phyloP scores from a whole-genome alignment of 64 coral and sea anemone species.

The Stichodactyla helianthus region DNA sequence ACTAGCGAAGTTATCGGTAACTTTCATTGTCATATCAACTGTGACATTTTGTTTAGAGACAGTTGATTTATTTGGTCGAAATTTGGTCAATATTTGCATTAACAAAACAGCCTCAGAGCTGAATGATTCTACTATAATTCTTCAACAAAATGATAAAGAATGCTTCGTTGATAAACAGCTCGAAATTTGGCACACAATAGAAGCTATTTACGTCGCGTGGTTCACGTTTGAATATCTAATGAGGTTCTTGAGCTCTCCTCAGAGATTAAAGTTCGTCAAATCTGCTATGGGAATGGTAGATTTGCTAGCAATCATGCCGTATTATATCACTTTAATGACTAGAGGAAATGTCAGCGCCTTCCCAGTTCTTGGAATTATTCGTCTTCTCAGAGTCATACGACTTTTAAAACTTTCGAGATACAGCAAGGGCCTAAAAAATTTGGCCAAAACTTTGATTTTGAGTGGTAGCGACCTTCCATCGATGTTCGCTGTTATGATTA shows the following conservation, averaged over 20 bases:
- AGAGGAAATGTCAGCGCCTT: slow-evolving; percentile 39
- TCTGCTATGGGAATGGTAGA: slow-evolving; percentile 77
- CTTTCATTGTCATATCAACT: slow-evolving; percentile 71
- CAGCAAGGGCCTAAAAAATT: slow-evolving; percentile 60
- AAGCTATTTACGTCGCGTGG: slow-evolving; percentile 74
- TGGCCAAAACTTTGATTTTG: slow-evolving; percentile 62
- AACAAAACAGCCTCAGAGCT: not conserved
- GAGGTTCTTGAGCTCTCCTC: slow-evolving; percentile 57
- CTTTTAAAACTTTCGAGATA: slow-evolving; percentile 89
- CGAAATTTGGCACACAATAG: slow-evolving; percentile 67
- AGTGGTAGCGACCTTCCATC: slow-evolving; percentile 74
- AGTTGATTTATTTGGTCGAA: not conserved
- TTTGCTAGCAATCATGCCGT: slow-evolving; percentile 82
- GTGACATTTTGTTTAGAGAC: slow-evolving; percentile 88
- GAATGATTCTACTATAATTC: not conserved
- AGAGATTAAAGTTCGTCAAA: slow-evolving; percentile 79
- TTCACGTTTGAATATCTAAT: slow-evolving; percentile 87
- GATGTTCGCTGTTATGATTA: slow-evolving; percentile 53
- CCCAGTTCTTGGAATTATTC: slow-evolving; percentile 70
- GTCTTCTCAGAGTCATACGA: slow-evolving; percentile 73
- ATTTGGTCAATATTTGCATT: not conserved
- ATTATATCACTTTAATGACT: slow-evolving; percentile 71
- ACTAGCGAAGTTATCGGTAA: slow-evolving; percentile 63
- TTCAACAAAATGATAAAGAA: not conserved
- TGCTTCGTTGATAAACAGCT: not conserved